Base-by-base conservation (phyloP, 1,140 invertebrate genomes). In the Trachymyrmex septentrionalis region DNA sequence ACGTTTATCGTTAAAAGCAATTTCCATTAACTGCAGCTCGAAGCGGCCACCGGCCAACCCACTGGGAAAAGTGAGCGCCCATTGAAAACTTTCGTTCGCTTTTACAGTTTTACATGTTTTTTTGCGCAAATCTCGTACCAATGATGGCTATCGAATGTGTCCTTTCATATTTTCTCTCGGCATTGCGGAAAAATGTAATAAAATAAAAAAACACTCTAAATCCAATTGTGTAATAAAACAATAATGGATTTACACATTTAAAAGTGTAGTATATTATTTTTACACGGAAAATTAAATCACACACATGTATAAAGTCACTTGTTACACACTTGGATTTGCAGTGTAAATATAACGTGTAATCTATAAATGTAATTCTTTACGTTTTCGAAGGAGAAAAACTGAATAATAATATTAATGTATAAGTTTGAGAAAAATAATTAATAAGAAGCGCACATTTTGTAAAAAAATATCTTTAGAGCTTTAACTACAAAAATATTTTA, bases 1-100 rank as follows among this genome's bases (percentile, higher is more conserved):
- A 63, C 80, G 80, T 84, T 72, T 71, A 80, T 81, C 66, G 59
- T 63, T 69, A 80, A 71, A 81, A 81, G 77, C 59, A 77, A 86
- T 71, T 86, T 86, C 85, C 67, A 82, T 86, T 73, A 64, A 71
- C 77, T 72, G 59, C 69, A 82, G 71, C 59, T 82, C 59, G 27
- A n/a, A 64, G 10, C 24, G 27, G 44, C 27, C 19, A 66, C 21
- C 50, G 77, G 16, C 50, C 64, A 34, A 75, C 44, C 69, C 50
- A 21, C 16, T 44, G 30, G 19, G 19, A 88, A 86, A 86, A 61
- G 44, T 71, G 30, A 7, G 24, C 21, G 24, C 53, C 38, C 30
- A 76, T 76, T 50, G 72, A 50, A 57, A 87, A 64, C 50, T 71
- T 85, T 85, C 72, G 48, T 76, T 38, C 30, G 2, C 14, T n/a